Percentiles rank a stretch among this genome's conserved stretches.
phyloP scores from a whole-genome alignment of 2,888 invertebrate species.

The Apodemia mormo region DNA sequence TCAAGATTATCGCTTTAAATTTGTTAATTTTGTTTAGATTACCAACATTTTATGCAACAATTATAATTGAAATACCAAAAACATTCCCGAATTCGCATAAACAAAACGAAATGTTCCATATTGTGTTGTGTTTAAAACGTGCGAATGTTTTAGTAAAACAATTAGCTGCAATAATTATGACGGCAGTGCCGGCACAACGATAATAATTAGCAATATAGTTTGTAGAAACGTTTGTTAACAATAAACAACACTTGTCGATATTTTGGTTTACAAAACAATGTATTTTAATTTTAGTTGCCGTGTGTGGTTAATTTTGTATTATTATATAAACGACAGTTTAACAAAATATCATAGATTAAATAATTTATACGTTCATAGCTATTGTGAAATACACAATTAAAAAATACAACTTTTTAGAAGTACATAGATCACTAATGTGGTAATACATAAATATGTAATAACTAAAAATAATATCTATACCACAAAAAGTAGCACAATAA shows the following conservation, averaged over 20 bases:
- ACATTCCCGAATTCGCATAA: constrained; percentile 1
- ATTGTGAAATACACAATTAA: no score
- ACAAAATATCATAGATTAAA: not conserved
- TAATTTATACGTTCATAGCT: not conserved
- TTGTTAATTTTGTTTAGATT: no score
- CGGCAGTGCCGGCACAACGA: constrained; percentile 23
- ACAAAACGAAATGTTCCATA: not conserved
- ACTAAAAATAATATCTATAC: no score
- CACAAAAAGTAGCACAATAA: no score
- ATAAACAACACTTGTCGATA: constrained; percentile 8
- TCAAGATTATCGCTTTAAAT: no score
- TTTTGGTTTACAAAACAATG: not conserved
- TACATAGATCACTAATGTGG: no score
- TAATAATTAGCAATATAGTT: constrained; percentile 25
- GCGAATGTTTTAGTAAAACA: constrained; percentile 35
- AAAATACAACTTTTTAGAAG: no score
- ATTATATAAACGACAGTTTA: not conserved
- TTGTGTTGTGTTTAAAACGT: constrained; percentile 23
- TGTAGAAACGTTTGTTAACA: constrained; percentile 23
- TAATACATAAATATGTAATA: no score
- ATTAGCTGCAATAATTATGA: constrained; percentile 34
- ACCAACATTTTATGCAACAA: not conserved
- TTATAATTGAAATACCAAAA: not conserved
- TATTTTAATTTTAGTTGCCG: not conserved
- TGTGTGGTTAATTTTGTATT: not conserved